Percentiles rank a stretch among this genome's conserved stretches.
phyloP scores from a whole-genome alignment of 2,797 vertebrate species.

The Sebastes hubbsi region DNA sequence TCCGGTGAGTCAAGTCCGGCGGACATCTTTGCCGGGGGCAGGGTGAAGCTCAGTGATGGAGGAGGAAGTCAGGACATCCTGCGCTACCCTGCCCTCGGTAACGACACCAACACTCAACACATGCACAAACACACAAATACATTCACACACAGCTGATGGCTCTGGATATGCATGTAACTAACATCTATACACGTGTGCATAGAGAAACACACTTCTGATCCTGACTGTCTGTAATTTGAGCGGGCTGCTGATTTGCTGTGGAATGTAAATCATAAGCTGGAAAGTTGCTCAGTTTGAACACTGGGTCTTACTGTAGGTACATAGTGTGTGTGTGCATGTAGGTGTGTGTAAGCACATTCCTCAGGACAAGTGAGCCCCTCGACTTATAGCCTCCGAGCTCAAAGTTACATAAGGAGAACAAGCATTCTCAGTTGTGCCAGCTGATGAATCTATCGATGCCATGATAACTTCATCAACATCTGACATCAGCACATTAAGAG shows the following conservation, averaged over 20 bases:
- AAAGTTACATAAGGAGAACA: conserved; percentile 47
- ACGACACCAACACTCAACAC: conserved; percentile 25
- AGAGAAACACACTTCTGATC: conserved; percentile 15
- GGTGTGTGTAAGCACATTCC: conserved; percentile 53
- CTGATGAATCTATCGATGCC: conserved; percentile 28
- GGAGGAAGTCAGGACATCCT: conserved; percentile 69
- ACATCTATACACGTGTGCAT: neutral
- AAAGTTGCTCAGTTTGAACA: conserved; percentile 29
- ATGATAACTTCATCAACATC: conserved; percentile 24
- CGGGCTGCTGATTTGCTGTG: conserved; percentile 42
- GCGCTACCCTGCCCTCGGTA: conserved; percentile 54
- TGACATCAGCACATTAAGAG: conserved; percentile 21
- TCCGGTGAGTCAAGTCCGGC: conserved; percentile 54
- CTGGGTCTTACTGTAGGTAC: conserved; percentile 18
- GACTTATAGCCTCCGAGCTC: conserved; percentile 12
- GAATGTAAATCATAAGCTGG: conserved; percentile 68
- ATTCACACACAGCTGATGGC: conserved; percentile 4
- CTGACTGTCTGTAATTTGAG: conserved; percentile 46
- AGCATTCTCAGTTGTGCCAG: neutral
- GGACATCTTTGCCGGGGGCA: conserved; percentile 50
- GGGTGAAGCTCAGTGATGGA: conserved; percentile 50
- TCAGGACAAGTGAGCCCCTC: conserved; percentile 5
- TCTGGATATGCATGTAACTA: neutral
- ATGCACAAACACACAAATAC: neutral
- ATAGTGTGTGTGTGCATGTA: neutral